Conservation (phyloP, 2,797 vertebrate species). For the Champsocephalus gunnari region DNA sequence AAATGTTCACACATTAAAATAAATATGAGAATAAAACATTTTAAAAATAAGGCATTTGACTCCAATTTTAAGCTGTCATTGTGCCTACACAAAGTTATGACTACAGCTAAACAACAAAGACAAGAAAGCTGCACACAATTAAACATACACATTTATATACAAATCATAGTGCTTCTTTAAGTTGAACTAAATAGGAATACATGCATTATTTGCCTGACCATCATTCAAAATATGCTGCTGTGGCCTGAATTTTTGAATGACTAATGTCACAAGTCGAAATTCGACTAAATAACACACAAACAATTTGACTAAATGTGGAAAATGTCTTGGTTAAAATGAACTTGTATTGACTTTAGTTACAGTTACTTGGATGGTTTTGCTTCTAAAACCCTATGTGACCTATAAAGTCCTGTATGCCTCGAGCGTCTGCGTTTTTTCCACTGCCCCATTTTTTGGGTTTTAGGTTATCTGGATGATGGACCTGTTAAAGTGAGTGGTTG, state of each 20-base stretch:
- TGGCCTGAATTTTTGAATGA: neutral
- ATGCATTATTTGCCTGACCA: neutral
- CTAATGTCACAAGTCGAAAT: neutral
- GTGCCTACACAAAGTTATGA: too few species aligned
- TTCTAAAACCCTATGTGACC: neutral
- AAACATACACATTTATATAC: too few species aligned
- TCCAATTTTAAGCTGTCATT: too few species aligned
- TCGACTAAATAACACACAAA: too few species aligned
- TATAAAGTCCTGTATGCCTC: too few species aligned
- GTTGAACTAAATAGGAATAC: too few species aligned
- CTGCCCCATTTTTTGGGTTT: conserved; percentile 5
- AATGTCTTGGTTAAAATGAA: neutral
- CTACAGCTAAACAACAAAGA: too few species aligned
- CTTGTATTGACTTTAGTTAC: neutral
- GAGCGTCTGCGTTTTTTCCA: neutral
- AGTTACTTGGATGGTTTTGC: neutral
- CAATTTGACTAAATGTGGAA: neutral
- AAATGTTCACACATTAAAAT: neutral
- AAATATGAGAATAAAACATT: too few species aligned
- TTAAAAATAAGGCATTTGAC: too few species aligned
- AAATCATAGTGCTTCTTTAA: too few species aligned
- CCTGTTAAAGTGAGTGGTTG: neutral
- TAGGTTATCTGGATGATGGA: neutral
- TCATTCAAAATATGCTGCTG: neutral
- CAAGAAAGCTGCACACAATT: too few species aligned